These are phyloP conservation scores for Priocnemis perturbator DNA, from an alignment of 2,888 invertebrate genomes.

Conservation along the genomic window DNA sequence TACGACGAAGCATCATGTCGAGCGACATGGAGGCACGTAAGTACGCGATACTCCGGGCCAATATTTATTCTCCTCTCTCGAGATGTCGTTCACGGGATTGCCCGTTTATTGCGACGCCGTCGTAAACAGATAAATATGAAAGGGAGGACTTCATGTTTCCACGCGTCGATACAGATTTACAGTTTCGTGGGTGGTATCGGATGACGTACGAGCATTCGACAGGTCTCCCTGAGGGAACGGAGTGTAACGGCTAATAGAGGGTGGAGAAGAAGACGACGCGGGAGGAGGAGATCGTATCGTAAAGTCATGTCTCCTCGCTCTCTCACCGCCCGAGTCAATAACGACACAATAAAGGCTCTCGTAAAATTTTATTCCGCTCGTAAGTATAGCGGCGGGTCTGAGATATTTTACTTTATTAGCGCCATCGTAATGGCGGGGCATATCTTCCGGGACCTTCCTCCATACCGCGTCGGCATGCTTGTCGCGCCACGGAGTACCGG, in stretches of 20 bases:
- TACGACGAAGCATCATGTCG: no score
- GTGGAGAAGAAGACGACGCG: constrained; percentile 9
- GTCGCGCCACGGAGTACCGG: no score
- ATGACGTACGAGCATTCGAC: no score
- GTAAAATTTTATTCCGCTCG: constrained; percentile 45
- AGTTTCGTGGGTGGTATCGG: constrained; percentile 13
- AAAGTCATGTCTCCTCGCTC: constrained; percentile 55
- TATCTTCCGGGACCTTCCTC: background rate
- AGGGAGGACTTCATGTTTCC: background rate
- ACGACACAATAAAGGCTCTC: constrained; percentile 51
- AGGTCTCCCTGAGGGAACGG: background rate
- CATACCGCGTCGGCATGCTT: no score
- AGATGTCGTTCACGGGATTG: no score
- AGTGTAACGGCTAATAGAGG: constrained; percentile 4
- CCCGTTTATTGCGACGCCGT: no score
- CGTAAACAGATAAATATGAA: no score
- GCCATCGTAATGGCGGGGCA: constrained; percentile 13
- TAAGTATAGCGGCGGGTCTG: constrained; percentile 1
- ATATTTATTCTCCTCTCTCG: no score
- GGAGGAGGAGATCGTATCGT: constrained; percentile 44
- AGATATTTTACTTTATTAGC: constrained; percentile 31
- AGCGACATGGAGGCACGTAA: no score
- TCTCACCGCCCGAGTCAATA: constrained; percentile 57
- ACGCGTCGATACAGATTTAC: constrained; percentile 29
- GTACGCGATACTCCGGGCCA: no score